Evolutionary conservation across 2,888 invertebrate genomes (phyloP), one percentile per base, ranked within the genome.

Genomic region (Leucophenga maculata): DNA sequence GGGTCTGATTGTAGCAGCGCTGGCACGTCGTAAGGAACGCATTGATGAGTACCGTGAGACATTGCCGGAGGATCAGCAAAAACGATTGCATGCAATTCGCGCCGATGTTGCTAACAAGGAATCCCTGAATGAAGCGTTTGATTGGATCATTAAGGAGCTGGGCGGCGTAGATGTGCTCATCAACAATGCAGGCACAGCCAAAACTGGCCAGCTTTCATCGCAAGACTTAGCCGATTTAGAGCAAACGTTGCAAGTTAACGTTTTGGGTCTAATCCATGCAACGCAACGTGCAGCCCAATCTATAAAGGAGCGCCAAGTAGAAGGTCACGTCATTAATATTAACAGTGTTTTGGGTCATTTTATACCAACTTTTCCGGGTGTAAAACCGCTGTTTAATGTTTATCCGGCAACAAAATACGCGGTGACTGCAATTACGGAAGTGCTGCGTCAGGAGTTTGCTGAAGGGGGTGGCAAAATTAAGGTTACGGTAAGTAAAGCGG

Each of bases 81-180:
- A 82, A 66, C 66, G 55, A 14, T 44, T 66, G 20, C 55, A 55
- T 20, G 39, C 66, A 6, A n/a, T 66, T 65, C 74, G 76, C 48
- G 91, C 91, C 76, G 91, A 92, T 77, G 80, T 92, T 6, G 83
- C 85, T 1, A 88, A 89, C 50, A 90, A 91, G 69, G 87, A 89
- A 0, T 90, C 91, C 0, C 90, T 92, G 14, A 75, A 89, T 57
- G 79, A 84, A 8, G 89, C 90, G 55, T 92, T 92, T 80, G 79
- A 86, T 22, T 88, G 87, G 85, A 89, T 90, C 60, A 88, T 90
- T 13, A 74, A 86, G 3, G 83, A 88, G 1, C 78, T 90, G 0
- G 91, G 91, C 0, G 90, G 90, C 1, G 87, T 91, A 31, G 90
- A 91, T 77, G 88, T 92, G 3, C 86, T 91, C 64, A 80, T 92